Conservation (phyloP, 2,113 vertebrate genomes). For the Pontoporia blainvillei region DNA sequence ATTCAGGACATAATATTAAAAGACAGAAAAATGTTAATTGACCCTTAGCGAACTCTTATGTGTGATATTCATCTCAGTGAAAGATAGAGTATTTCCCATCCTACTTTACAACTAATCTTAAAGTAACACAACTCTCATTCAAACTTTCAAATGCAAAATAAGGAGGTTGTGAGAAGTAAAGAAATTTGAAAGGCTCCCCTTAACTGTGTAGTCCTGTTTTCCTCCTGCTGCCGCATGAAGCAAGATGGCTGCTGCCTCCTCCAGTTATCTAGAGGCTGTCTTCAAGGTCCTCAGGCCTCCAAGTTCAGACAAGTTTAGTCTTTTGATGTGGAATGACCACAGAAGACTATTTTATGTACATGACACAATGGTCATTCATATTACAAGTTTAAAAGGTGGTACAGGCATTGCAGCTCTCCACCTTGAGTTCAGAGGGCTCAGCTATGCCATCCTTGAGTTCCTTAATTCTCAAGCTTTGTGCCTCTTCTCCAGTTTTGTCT, state of each 20-base stretch:
- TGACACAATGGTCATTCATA: background rate
- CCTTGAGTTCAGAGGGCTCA: background rate
- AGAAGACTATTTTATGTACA: background rate
- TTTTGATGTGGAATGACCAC: background rate
- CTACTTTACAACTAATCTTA: background rate
- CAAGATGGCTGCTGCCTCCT: background rate
- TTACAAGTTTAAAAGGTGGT: background rate
- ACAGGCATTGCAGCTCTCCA: background rate
- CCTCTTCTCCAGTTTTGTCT: background rate
- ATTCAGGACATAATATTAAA: background rate
- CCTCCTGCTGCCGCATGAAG: background rate
- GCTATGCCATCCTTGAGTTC: background rate
- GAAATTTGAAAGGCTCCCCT: background rate
- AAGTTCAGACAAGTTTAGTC: background rate
- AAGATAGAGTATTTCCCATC: background rate
- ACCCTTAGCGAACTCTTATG: background rate
- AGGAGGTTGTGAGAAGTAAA: background rate
- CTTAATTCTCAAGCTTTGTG: background rate
- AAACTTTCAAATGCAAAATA: background rate
- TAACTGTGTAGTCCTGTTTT: background rate
- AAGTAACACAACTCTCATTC: background rate
- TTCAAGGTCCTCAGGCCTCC: background rate
- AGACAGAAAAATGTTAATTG: background rate
- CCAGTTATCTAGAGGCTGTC: background rate
- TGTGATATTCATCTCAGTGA: background rate